These are phyloP conservation scores for Litoditis marina DNA, from an alignment of 2,888 invertebrate species.

Conservation along the genomic window DNA sequence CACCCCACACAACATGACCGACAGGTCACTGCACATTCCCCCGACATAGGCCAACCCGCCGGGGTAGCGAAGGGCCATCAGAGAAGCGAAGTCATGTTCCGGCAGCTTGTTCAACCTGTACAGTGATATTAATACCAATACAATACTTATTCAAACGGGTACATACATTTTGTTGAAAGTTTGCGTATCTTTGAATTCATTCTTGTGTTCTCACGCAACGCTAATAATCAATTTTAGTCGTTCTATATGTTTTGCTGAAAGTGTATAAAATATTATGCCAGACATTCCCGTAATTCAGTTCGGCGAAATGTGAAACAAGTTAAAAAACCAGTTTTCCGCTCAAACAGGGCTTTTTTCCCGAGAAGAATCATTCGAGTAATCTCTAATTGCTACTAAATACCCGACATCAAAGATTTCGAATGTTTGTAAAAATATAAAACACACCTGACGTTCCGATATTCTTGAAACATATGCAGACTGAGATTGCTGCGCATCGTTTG, in stretches of 20 bases:
- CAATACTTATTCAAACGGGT: no score
- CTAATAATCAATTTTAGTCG: not conserved
- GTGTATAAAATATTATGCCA: no score
- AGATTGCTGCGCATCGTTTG: conserved; percentile 54
- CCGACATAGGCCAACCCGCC: conserved; percentile 59
- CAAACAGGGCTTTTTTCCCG: no score
- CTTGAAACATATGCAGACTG: conserved; percentile 54
- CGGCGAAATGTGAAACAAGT: no score
- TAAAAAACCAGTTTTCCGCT: no score
- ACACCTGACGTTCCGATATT: conserved; percentile 47
- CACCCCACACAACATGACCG: conserved; percentile 50
- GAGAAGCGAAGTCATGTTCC: conserved; percentile 54
- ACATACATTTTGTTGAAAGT: no score
- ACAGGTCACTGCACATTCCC: conserved; percentile 53
- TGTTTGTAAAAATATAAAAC: not conserved
- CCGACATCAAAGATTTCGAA: not conserved
- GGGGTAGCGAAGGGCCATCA: conserved; percentile 55
- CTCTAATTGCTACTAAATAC: no score
- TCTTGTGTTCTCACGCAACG: not conserved
- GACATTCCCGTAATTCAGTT: no score
- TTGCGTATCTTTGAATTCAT: not conserved
- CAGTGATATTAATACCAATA: no score
- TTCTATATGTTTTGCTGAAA: not conserved
- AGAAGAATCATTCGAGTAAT: no score
- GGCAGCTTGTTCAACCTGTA: conserved; percentile 46